Percentiles rank a stretch among this genome's conserved stretches.
Conservation (phyloP, 2,113 vertebrate genomes). For the Entelurus aequoreus region DNA sequence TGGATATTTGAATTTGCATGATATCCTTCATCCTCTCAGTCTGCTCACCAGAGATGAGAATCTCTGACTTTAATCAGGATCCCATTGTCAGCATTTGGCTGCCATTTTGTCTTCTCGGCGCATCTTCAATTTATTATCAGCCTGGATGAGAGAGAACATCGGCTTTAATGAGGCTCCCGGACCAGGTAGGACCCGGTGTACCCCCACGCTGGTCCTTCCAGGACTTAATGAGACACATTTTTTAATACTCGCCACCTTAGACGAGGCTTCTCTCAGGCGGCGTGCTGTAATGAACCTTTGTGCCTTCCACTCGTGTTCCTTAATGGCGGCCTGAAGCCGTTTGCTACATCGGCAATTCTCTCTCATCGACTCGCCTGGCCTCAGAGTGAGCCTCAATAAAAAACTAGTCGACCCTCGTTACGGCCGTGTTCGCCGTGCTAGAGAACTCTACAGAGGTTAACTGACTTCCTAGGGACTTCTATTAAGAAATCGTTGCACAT, state of each 20-base stretch:
- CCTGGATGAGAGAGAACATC: background rate
- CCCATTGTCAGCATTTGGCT: too few relatives aligned
- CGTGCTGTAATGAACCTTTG: too few relatives aligned
- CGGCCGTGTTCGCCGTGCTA: background rate
- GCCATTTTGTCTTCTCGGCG: background rate
- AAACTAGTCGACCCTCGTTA: background rate
- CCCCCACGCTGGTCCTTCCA: background rate
- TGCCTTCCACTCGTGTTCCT: background rate
- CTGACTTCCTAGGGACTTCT: too few relatives aligned
- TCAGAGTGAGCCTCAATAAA: background rate
- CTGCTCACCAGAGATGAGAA: too few relatives aligned
- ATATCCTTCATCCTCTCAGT: too few relatives aligned
- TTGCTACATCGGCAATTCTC: background rate
- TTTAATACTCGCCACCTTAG: too few relatives aligned
- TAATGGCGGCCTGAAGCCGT: background rate
- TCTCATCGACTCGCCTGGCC: constrained; percentile 2
- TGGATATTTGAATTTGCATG: too few relatives aligned
- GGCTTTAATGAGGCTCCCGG: background rate
- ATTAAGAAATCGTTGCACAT: too few relatives aligned
- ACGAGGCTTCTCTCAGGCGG: too few relatives aligned
- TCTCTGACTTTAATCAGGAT: too few relatives aligned
- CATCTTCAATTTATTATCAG: background rate
- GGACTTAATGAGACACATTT: background rate
- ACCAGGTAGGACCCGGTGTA: background rate
- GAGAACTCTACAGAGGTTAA: background rate